These are phyloP conservation scores for Drosophila kambysellisi DNA, from an alignment of 2,888 invertebrate species.

Conservation along the genomic window DNA sequence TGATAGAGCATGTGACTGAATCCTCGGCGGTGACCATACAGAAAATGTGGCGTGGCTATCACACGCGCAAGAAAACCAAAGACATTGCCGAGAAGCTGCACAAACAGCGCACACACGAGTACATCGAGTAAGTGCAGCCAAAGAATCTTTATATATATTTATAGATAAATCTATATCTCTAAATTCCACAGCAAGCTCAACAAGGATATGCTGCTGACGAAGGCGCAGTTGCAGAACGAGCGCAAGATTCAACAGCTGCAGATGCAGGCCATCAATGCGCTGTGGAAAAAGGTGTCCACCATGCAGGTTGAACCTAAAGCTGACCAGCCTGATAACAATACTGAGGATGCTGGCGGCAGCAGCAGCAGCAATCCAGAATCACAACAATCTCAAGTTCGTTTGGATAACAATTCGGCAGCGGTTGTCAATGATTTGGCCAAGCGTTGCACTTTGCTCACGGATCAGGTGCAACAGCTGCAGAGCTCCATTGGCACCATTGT, in stretches of 20 bases:
- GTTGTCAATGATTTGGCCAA: slow-evolving; percentile 90
- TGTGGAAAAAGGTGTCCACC: slow-evolving; percentile 94
- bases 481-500: slow-evolving; percentile 92
- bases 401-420: slow-evolving; percentile 87
- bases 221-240: slow-evolving; percentile 93
- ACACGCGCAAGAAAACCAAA: slow-evolving; percentile 88
- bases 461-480: slow-evolving; percentile 92
- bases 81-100: slow-evolving; percentile 89
- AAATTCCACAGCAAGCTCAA: slow-evolving; percentile 88
- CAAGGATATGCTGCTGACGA: slow-evolving; percentile 93
- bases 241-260: slow-evolving; percentile 94
- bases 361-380: slow-evolving; percentile 22
- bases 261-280: slow-evolving; percentile 95
- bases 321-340: slow-evolving; percentile 17
- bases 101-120: slow-evolving; percentile 91
- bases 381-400: slow-evolving; percentile 45
- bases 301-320: slow-evolving; percentile 84
- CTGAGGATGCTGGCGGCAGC: slow-evolving; percentile 16
- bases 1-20: slow-evolving; percentile 82
- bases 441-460: slow-evolving; percentile 90
- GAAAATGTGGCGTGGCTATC: slow-evolving; percentile 94
- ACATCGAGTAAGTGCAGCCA: slow-evolving; percentile 89
- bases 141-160: background rate
- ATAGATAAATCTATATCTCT: slow-evolving; percentile 17
- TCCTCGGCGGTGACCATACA: slow-evolving; percentile 92